Evolutionary conservation across 92 coral and sea anemone genomes (phyloP).

Genomic region (Montipora capitata): DNA sequence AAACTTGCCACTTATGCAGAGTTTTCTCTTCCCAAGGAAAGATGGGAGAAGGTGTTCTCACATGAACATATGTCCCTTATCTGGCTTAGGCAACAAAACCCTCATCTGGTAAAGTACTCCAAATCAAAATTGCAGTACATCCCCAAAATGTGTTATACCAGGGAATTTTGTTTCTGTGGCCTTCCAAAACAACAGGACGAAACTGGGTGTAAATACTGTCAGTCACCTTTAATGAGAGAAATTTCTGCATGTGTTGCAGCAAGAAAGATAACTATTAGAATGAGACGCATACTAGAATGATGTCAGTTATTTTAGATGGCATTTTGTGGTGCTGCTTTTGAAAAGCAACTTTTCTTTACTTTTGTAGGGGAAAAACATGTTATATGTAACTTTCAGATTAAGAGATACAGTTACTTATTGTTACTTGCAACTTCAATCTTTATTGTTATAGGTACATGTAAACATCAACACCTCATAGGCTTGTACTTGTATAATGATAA

Average conservation of each 20-base stretch:
- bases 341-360: constrained; percentile 39
- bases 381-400: neutral
- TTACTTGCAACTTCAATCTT: constrained; percentile 46
- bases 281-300: constrained; percentile 30
- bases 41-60: constrained; percentile 83
- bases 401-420: constrained; percentile 14
- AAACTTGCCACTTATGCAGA: constrained; percentile 80
- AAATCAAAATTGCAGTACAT: constrained; percentile 68
- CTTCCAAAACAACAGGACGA: constrained; percentile 15
- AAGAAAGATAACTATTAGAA: constrained; percentile 7
- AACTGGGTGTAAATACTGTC: constrained; percentile 16
- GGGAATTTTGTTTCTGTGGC: constrained; percentile 63
- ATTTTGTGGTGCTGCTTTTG: constrained; percentile 44
- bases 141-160: constrained; percentile 65
- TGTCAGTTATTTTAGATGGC: neutral
- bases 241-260: neutral
- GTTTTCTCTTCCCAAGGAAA: constrained; percentile 77
- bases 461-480: neutral
- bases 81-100: constrained; percentile 53
- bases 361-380: constrained; percentile 4
- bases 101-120: constrained; percentile 68
- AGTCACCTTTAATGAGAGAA: neutral
- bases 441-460: constrained; percentile 32
- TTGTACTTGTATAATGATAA: constrained; percentile 6
- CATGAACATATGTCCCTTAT: constrained; percentile 80